Percentiles rank a stretch among this genome's conserved stretches.
These are phyloP conservation scores for Malurus cyaneus DNA, from an alignment of 2,113 vertebrate genomes.

Conservation along the genomic window DNA sequence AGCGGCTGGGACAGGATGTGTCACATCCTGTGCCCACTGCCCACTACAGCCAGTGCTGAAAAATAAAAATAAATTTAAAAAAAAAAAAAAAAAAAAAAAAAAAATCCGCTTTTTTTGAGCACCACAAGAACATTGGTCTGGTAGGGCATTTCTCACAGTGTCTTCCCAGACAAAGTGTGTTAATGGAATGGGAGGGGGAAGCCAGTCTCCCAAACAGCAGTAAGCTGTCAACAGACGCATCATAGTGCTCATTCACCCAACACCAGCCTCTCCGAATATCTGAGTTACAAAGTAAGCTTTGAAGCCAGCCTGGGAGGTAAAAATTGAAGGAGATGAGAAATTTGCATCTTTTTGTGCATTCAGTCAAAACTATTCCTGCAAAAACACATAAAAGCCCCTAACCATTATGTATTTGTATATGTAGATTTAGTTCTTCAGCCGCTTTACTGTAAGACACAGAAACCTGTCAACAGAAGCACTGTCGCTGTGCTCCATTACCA, in stretches of 20 bases:
- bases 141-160: neutral
- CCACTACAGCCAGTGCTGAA: neutral
- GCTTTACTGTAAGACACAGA: conserved; percentile 29
- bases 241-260: neutral
- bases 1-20: neutral
- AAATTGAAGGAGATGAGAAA: conserved; percentile 22
- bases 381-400: conserved; percentile 42
- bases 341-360: conserved; percentile 49
- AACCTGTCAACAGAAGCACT: conserved; percentile 27
- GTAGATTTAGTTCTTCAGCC: conserved; percentile 38
- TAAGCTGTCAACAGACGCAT: neutral
- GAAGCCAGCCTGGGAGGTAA: conserved; percentile 31
- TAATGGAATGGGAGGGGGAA: conserved; percentile 18
- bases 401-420: conserved; percentile 52
- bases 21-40: neutral
- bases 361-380: conserved; percentile 22
- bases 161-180: neutral
- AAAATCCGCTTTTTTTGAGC: neutral
- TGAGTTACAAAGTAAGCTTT: conserved; percentile 32
- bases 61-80: no score
- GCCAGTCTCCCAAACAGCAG: neutral
- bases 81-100: no score
- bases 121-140: neutral
- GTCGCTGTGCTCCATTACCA: neutral
- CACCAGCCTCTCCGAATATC: conserved; percentile 8